Conservation (phyloP, 1,140 invertebrate species). For the Euwallacea fornicatus region DNA sequence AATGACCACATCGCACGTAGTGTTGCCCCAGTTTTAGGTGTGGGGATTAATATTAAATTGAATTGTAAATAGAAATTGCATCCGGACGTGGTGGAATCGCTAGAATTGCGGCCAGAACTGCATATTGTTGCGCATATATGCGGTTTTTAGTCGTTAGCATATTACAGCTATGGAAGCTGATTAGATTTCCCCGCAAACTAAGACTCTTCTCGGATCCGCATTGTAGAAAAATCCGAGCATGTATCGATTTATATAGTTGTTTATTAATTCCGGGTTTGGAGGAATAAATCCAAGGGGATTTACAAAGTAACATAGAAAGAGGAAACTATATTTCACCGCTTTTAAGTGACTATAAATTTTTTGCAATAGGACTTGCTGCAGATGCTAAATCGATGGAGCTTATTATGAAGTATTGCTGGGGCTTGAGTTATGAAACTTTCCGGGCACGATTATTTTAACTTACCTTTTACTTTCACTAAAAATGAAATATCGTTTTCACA, state of each 20-base stretch:
- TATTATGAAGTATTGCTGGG: too few relatives aligned
- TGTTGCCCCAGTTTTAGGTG: too few relatives aligned
- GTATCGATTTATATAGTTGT: too few relatives aligned
- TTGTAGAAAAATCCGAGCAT: too few relatives aligned
- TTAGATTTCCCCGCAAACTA: neutral
- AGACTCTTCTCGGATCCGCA: too few relatives aligned
- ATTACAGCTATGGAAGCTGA: slow-evolving; percentile 1
- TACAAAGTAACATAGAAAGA: neutral
- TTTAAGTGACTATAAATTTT: neutral
- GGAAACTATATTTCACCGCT: neutral
- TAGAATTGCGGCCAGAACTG: slow-evolving; percentile 5
- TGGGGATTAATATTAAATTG: slow-evolving; percentile 16
- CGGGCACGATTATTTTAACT: too few relatives aligned
- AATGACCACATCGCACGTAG: too few relatives aligned
- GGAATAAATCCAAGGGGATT: neutral
- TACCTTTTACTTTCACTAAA: too few relatives aligned
- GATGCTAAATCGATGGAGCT: too few relatives aligned
- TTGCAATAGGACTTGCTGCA: neutral
- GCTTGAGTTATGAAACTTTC: too few relatives aligned
- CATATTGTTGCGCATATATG: slow-evolving; percentile 12
- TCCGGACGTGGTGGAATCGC: neutral
- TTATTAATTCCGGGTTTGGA: too few relatives aligned
- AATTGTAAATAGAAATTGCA: slow-evolving; percentile 14
- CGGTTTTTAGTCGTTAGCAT: slow-evolving; percentile 14
- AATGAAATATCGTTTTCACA: too few relatives aligned